Percentiles rank a stretch among this genome's conserved stretches.
Conservation (phyloP, 2,797 vertebrate genomes). For the Acropternis orthonyx region DNA sequence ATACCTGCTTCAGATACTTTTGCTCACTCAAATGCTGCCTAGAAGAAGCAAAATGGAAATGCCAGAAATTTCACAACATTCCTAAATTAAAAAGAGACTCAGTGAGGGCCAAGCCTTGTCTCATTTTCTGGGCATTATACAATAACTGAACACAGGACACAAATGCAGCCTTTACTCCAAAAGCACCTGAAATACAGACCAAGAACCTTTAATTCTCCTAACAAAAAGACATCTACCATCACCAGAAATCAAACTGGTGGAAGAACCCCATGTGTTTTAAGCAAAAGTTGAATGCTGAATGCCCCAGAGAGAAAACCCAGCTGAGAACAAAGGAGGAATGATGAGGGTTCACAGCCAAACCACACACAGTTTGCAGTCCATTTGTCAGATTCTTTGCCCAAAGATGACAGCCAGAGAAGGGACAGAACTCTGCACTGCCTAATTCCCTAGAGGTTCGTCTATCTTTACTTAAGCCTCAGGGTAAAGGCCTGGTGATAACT, state of each 20-base stretch:
- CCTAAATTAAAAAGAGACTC: not conserved
- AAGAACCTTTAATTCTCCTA: not conserved
- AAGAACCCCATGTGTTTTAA: not conserved
- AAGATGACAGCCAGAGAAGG: not conserved
- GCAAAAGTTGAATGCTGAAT: not conserved
- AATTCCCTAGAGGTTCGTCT: not conserved
- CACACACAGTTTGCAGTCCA: not conserved
- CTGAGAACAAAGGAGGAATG: constrained; percentile 29
- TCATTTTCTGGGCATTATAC: not conserved
- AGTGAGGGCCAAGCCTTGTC: not conserved
- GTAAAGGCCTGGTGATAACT: not conserved
- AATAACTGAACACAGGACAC: not conserved
- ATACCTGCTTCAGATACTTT: not conserved
- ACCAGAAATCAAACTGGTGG: not conserved
- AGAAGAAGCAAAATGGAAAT: not conserved
- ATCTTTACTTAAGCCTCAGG: not conserved
- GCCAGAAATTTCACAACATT: not conserved
- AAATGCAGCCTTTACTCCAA: not conserved
- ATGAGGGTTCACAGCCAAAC: not conserved
- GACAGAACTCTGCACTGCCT: not conserved
- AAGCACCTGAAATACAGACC: not conserved
- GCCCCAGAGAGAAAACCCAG: not conserved
- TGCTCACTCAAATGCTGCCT: not conserved
- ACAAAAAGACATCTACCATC: not conserved
- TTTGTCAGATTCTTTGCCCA: not conserved